Evolutionary conservation across 2,888 invertebrate genomes (phyloP), one percentile per base, ranked within the genome.

Genomic region (Diarsia mendica): DNA sequence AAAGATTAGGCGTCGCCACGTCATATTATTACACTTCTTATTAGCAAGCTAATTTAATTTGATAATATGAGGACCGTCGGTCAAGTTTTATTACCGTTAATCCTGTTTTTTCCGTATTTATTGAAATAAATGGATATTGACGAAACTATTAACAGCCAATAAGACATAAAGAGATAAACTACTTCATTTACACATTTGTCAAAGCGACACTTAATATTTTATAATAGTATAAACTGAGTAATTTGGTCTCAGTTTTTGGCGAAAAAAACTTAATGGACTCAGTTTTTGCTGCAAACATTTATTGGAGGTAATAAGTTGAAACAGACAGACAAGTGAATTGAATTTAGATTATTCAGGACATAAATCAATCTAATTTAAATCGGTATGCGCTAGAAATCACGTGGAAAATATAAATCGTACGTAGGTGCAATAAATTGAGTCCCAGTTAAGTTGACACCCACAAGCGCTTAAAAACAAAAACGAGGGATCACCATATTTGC

Each of bases 401-500:
- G 73, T 73, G 67, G 79, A 82, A 85, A 85, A 83, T 87, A 87
- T 83, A 89, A 91, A 91, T 89, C 90, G 86, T 83, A 85, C 83
- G 89, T 92, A 90, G 91, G 90, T 89, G 92, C 89, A 85, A 88
- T 91, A 91, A 91, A 91, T 91, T 89, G 87, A 80, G 79, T 79
- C 72, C 67, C 82, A 83, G 88, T 83, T 83, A 84, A 87, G 81
- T 90, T 88, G 89, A 92, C 93, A 90, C 93, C 93, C 92, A 93
- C 92, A 84, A 86, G 84, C 82, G 87, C 85, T 88, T 89, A 85
- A 91, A 93, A 92, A 93, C 92, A 92, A 94, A 93, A 94, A 91
- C 91, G 80, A 89, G 90, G 93, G 91, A 93, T 92, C 90, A 90
- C 91, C 92, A 93, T 95, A 92, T 95, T 95, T 95, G 93, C 91